phyloP scores from a whole-genome alignment of 2,888 invertebrate genomes.

The Rhagium mordax region DNA sequence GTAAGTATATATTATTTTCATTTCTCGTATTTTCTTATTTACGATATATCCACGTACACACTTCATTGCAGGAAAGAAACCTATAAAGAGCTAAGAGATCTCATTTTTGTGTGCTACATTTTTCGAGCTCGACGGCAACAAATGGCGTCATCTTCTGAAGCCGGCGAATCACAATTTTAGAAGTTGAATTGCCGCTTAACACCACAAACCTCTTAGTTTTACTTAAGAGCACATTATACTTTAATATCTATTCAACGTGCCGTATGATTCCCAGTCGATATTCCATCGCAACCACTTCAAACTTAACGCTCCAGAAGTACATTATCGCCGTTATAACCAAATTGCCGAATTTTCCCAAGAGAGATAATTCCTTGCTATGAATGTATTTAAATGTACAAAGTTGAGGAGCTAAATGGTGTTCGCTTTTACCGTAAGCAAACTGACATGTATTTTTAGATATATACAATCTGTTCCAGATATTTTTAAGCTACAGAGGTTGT shows the following conservation, averaged over 20 bases:
- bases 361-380: background rate
- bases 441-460: too few species aligned
- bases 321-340: background rate
- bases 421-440: too few species aligned
- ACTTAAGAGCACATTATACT: constrained; percentile 49
- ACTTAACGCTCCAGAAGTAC: constrained; percentile 1
- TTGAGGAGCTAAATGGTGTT: background rate
- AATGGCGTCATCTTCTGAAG: background rate
- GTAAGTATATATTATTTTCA: background rate
- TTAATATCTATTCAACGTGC: constrained; percentile 49
- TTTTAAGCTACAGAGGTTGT: too few species aligned
- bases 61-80: background rate
- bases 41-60: background rate
- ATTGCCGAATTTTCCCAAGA: background rate
- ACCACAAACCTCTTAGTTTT: constrained; percentile 49
- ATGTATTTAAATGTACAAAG: background rate
- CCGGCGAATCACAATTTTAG: constrained; percentile 2
- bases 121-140: background rate
- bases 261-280: constrained; percentile 32
- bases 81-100: background rate
- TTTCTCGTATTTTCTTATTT: background rate
- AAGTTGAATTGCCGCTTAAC: constrained; percentile 34
- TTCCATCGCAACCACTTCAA: constrained; percentile 11
- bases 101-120: background rate
- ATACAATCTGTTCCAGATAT: too few species aligned